Evolutionary conservation across 2,113 vertebrate genomes (phyloP), one percentile per base, ranked within the genome.

Genomic region (Pholis gunnellus): DNA sequence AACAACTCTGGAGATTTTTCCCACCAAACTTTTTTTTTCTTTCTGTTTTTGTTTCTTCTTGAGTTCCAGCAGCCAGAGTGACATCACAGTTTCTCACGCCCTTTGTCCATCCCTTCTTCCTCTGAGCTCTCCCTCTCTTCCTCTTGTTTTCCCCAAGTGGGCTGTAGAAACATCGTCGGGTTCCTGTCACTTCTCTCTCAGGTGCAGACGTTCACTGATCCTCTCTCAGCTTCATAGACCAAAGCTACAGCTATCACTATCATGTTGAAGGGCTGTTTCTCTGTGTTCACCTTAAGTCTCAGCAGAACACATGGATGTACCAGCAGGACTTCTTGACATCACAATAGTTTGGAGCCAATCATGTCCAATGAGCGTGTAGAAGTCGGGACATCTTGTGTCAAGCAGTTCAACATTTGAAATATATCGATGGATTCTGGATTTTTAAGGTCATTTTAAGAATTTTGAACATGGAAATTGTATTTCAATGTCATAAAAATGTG

Each of bases 41-140:
- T 80, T 17, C 34, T 61, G 11, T 78, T 73, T 61, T 57, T 66
- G n/a, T 27, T 75, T 85, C 57, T 13, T 11, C 40, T 68, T 36
- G 3, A 64, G n/a, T 74, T 81, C 83, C 72, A 22, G 60, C 46
- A 79, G 75, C 61, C 9, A 0, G 17, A 22, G 48, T 85, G 77
- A 88, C 85, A 81, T 87, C 86, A 87, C 69, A 2, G 36, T 63
- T 93, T 93, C 90, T 87, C 90, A 93, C 75, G 90, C 79, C 85
- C 90, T 90, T 59, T 87, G 82, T 83, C 72, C 42, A 17, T 60
- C 63, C 22, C 38, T 64, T 29, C 78, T 84, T 93, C 92, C 87
- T 87, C 72, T 46, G 65, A 78, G 46, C 68, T 20, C 69, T 64
- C 70, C 69, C 6, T 34, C 56, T 59, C 79, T 74, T 78, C 68